Conservation (phyloP, 2,888 invertebrate species). For the Eupithecia subumbrata region DNA sequence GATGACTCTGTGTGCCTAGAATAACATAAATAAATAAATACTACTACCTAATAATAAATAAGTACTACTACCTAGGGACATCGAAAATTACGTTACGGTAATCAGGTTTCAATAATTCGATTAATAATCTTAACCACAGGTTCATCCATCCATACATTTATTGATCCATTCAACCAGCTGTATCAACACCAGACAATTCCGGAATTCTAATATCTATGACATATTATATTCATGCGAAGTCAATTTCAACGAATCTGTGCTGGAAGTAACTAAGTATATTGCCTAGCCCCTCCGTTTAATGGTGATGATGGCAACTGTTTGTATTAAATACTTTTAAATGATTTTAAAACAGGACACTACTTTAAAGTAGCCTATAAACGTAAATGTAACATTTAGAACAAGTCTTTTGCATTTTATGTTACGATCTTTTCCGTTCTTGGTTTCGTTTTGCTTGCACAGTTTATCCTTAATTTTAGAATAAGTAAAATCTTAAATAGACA, state of each 20-base stretch:
- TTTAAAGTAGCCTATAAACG: constrained; percentile 76
- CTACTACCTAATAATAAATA: too few species aligned
- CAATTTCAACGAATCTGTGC: background rate
- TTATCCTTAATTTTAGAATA: background rate
- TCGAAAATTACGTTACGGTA: background rate
- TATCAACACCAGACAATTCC: background rate
- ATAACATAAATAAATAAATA: background rate
- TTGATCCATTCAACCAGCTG: background rate
- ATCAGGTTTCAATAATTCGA: background rate
- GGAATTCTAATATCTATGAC: background rate
- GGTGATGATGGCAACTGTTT: background rate
- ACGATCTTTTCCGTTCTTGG: constrained; percentile 29
- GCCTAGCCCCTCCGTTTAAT: background rate
- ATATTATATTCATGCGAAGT: too few species aligned
- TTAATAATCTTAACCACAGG: background rate
- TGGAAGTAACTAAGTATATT: background rate
- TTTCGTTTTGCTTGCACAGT: constrained; percentile 21
- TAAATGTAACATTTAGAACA: constrained; percentile 70
- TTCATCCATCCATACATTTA: too few species aligned
- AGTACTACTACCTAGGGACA: background rate
- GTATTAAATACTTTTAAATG: background rate
- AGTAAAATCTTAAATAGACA: background rate
- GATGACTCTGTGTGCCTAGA: background rate
- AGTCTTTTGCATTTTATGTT: constrained; percentile 48
- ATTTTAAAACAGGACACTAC: constrained; percentile 75